Percentiles rank a stretch among this genome's conserved stretches.
Conservation (phyloP, 1,140 invertebrate genomes). For the Latrodectus geometricus region DNA sequence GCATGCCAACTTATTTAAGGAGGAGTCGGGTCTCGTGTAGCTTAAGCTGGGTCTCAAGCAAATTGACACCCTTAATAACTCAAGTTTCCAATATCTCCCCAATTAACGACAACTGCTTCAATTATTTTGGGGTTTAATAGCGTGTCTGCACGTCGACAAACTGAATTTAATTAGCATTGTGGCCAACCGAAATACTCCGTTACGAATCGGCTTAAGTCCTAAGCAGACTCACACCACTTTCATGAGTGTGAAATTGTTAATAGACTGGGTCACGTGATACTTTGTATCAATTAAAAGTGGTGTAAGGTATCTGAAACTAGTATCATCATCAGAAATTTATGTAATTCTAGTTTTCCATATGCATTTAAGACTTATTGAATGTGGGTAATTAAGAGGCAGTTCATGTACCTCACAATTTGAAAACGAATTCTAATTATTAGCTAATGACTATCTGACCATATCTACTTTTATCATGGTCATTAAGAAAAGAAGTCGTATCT, state of each 20-base stretch:
- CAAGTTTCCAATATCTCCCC: constrained; percentile 23
- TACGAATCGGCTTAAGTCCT: constrained; percentile 32
- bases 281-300: not conserved
- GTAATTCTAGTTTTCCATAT: not conserved
- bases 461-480: constrained; percentile 23
- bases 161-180: constrained; percentile 53
- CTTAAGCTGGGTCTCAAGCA: constrained; percentile 24
- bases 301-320: not conserved
- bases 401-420: not conserved
- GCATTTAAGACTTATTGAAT: constrained; percentile 32
- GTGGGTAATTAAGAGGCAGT: constrained; percentile 25
- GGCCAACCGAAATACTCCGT: constrained; percentile 13
- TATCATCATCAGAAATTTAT: not conserved
- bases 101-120: constrained; percentile 48
- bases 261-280: not conserved
- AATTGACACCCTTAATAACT: constrained; percentile 34
- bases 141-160: constrained; percentile 30
- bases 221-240: constrained; percentile 21
- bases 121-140: constrained; percentile 55
- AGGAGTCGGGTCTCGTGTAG: constrained; percentile 31
- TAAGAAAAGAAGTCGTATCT: constrained; percentile 25
- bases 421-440: constrained; percentile 33
- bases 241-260: not conserved
- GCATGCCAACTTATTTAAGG: constrained; percentile 39
- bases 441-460: not conserved